These are phyloP conservation scores for Dendrolimus pini DNA, from an alignment of 2,888 invertebrate species.

Conservation along the genomic window DNA sequence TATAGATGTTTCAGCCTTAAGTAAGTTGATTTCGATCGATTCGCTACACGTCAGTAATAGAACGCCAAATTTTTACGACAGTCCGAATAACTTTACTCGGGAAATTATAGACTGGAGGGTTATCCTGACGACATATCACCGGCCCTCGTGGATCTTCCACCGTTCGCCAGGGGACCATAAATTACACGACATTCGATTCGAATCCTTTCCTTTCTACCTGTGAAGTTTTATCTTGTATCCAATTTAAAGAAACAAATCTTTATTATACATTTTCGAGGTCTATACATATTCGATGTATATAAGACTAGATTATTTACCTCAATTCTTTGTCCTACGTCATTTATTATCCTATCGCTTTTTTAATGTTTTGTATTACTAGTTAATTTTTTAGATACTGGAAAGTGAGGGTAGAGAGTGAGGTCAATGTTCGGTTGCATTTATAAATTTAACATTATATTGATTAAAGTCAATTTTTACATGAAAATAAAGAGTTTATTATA, in stretches of 20 bases:
- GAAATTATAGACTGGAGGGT: conserved; percentile 59
- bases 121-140: conserved; percentile 58
- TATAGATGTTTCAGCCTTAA: not conserved
- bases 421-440: too few species aligned
- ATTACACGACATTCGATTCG: conserved; percentile 48
- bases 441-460: too few species aligned
- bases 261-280: too few species aligned
- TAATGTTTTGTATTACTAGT: too few species aligned
- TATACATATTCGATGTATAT: not conserved
- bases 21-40: too few species aligned
- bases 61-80: conserved; percentile 14
- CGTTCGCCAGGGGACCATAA: conserved; percentile 53
- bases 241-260: conserved; percentile 15
- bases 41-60: not conserved
- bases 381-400: too few species aligned
- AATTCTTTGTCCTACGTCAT: too few species aligned
- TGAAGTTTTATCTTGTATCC: conserved; percentile 34
- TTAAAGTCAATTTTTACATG: too few species aligned
- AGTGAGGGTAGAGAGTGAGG: too few species aligned
- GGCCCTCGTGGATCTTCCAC: conserved; percentile 39
- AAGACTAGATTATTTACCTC: too few species aligned
- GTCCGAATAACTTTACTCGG: conserved; percentile 31
- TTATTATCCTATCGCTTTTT: too few species aligned
- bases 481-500: too few species aligned
- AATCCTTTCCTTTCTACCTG: conserved; percentile 36